Percentiles rank a stretch among this genome's conserved stretches.
These are phyloP conservation scores for Alethe diademata DNA, from an alignment of 2,113 vertebrate genomes.

Conservation along the genomic window DNA sequence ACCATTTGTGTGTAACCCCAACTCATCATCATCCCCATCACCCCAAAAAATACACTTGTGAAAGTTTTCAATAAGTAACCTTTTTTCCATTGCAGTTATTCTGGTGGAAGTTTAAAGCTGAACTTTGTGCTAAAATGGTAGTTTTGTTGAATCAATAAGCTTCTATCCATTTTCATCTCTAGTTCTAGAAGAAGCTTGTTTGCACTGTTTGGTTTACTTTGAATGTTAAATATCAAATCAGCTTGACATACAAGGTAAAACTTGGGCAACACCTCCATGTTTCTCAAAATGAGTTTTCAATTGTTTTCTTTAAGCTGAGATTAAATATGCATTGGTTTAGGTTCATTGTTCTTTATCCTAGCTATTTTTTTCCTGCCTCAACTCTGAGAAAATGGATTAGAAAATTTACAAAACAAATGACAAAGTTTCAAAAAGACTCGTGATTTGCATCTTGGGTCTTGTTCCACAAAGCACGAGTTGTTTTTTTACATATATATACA, in stretches of 20 bases:
- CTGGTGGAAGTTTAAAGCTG: conserved; percentile 14
- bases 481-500: background rate
- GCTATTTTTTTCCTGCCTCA: background rate
- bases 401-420: background rate
- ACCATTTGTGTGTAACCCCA: fast-evolving
- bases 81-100: background rate
- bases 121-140: conserved; percentile 43
- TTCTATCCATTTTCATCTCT: conserved; percentile 35
- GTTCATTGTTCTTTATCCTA: background rate
- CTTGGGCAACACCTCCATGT: background rate
- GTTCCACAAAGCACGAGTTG: background rate
- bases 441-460: background rate
- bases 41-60: background rate
- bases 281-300: conserved; percentile 17
- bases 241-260: background rate
- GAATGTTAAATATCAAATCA: conserved; percentile 63
- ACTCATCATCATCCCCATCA: fast-evolving
- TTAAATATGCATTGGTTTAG: background rate
- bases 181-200: background rate
- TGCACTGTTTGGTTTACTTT: conserved; percentile 43
- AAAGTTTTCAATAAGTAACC: background rate
- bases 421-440: background rate
- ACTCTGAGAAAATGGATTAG: background rate
- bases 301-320: background rate
- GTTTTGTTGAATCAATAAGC: conserved; percentile 44